A percentile compares a stretch with the other conserved stretches of the same genome.
Evolutionary conservation across 2,797 vertebrate species (phyloP).

Genomic region (Danio tinwini): DNA sequence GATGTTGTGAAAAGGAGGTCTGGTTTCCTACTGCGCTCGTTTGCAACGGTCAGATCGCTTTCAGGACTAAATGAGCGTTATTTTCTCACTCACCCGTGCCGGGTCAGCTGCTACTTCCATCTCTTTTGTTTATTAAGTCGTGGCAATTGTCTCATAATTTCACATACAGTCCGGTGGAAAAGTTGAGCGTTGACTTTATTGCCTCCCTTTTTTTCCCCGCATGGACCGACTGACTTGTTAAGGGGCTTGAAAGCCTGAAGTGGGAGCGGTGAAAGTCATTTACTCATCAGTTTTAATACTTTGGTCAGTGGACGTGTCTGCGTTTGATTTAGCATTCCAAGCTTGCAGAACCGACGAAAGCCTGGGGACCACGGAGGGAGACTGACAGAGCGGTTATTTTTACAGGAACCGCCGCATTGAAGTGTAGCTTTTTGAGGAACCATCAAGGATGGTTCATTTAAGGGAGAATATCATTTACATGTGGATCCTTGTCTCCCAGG

Average conservation of each 20-base stretch:
- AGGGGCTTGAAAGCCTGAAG: slow-evolving; percentile 70
- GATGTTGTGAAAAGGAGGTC: slow-evolving; percentile 60
- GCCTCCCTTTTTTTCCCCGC: slow-evolving; percentile 57
- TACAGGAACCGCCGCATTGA: slow-evolving; percentile 65
- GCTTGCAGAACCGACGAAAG: slow-evolving; percentile 71
- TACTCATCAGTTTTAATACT: slow-evolving; percentile 70
- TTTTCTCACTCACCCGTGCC: slow-evolving; percentile 67
- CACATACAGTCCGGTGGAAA: slow-evolving; percentile 73
- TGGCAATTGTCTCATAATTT: slow-evolving; percentile 75
- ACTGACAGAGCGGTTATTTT: slow-evolving; percentile 70
- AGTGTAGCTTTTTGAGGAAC: slow-evolving; percentile 67
- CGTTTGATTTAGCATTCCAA: slow-evolving; percentile 74
- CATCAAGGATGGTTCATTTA: slow-evolving; percentile 64
- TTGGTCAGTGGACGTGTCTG: slow-evolving; percentile 74
- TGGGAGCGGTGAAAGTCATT: slow-evolving; percentile 68
- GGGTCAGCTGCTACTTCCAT: slow-evolving; percentile 76
- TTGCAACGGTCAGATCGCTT: slow-evolving; percentile 61
- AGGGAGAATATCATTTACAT: slow-evolving; percentile 57
- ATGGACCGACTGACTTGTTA: slow-evolving; percentile 69
- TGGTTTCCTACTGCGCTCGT: slow-evolving; percentile 64
- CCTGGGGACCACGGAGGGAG: slow-evolving; percentile 64
- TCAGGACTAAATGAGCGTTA: slow-evolving; percentile 66
- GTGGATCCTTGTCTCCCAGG: slow-evolving; percentile 48
- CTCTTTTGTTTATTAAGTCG: slow-evolving; percentile 75
- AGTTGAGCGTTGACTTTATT: slow-evolving; percentile 75